Evolutionary conservation across 2,888 invertebrate genomes (phyloP).

Genomic region (Drosophila cognata): DNA sequence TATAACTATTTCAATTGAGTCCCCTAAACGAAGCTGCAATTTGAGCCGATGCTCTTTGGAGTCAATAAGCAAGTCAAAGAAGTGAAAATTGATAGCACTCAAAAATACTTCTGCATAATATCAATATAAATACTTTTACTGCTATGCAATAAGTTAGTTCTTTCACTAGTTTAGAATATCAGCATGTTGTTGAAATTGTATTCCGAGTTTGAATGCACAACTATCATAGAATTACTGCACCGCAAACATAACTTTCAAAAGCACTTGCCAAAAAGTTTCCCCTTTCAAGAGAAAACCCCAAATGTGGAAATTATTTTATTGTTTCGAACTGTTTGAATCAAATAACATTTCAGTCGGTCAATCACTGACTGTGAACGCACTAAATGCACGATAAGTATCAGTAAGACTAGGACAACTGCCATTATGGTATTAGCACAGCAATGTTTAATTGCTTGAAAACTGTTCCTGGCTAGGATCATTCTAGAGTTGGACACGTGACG

Average conservation of each 20-base stretch:
- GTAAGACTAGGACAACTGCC: conserved; percentile 58
- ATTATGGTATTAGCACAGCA: conserved; percentile 63
- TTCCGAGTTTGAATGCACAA: not conserved
- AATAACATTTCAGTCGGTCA: conserved; percentile 38
- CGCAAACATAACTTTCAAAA: conserved; percentile 11
- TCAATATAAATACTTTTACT: not conserved
- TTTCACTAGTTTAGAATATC: not conserved
- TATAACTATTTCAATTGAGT: not conserved
- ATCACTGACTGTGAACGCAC: conserved; percentile 33
- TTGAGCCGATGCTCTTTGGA: not conserved
- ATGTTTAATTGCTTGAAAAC: conserved; percentile 68
- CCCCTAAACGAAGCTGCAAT: not conserved
- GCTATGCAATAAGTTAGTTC: not conserved
- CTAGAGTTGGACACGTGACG: conserved; percentile 1
- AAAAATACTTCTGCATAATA: not conserved
- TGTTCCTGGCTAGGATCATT: not conserved
- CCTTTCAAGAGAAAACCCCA: conserved; percentile 4
- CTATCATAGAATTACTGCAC: not conserved
- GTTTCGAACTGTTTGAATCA: conserved; percentile 19
- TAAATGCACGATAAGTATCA: conserved; percentile 61
- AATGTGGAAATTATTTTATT: conserved; percentile 6
- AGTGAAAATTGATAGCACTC: not conserved
- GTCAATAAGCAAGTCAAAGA: not conserved
- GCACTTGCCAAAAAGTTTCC: conserved; percentile 8
- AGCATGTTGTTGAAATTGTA: not conserved